Evolutionary conservation across 2,888 invertebrate genomes (phyloP), one percentile per base, ranked within the genome.

Genomic region (Hyalella azteca): DNA sequence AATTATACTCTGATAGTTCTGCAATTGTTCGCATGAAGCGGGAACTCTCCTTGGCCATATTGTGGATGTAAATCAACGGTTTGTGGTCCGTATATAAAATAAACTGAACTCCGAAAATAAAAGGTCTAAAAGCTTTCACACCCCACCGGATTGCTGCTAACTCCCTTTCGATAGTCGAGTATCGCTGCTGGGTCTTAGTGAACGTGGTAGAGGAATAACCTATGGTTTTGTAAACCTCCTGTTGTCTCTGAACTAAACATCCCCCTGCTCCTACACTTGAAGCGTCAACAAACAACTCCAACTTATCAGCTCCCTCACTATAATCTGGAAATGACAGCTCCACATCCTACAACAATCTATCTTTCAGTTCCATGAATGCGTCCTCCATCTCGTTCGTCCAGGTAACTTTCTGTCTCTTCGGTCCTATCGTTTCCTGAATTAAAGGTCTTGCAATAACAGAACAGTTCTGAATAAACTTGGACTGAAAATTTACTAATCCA

Each of bases 141-240:
- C 66, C 66, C 66, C 66, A 66, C 7, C 66, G 7, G 15, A 66
- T 29, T 7, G 66, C 66, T 11, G 66, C 66, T n/a, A 66, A 22
- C 66, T 66, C 59, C 59, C 66, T 66, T 9, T 66, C 66, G 32
- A 66, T 66, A n/a, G 66, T 66, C 13, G 15, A 15, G n/a, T 66
- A 66, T 13, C 22, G 13, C 4, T 9, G 29, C n/a, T 66, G 66
- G 15, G 66, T 9, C 7, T 7, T 7, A 11, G 36, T 11, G 32
- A 66, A 66, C 36, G 66, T 29, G 29, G 32, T 66, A 7, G 66
- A 66, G 13, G 22, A 7, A 29, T 29, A 66, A 9, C 29, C 66
- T 9, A 66, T 66, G 66, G 22, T 22, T 13, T 29, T 7, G 39
- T 29, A 22, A 7, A n/a, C 29, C 26, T 22, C 32, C 4, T 66